Percentiles rank a stretch among this genome's conserved stretches.
phyloP scores from a whole-genome alignment of 2,888 invertebrate genomes.

The Protodeltote pygarga region DNA sequence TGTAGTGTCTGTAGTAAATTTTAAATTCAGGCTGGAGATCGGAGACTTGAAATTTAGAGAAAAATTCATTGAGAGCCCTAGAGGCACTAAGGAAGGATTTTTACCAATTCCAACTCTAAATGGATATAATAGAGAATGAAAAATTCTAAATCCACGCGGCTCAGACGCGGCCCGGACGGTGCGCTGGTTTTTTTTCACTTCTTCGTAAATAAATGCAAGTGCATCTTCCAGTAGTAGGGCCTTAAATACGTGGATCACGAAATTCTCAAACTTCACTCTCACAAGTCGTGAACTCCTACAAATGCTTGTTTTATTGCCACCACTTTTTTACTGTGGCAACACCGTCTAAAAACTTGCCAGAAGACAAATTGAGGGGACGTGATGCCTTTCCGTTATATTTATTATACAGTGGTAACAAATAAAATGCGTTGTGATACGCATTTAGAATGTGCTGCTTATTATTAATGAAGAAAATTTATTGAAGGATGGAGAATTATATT shows the following conservation, averaged over 20 bases:
- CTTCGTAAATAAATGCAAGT: too few species aligned
- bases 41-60: too few species aligned
- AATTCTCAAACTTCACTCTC: conserved; percentile 61
- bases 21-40: too few species aligned
- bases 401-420: conserved; percentile 33
- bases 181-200: too few species aligned
- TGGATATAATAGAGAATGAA: too few species aligned
- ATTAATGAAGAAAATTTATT: conserved; percentile 28
- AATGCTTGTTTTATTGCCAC: conserved; percentile 74
- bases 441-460: conserved; percentile 28
- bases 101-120: too few species aligned
- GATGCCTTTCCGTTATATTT: conserved; percentile 67
- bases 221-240: conserved; percentile 25
- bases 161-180: too few species aligned
- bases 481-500: neutral
- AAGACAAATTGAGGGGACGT: conserved; percentile 76
- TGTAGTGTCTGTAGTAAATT: too few species aligned
- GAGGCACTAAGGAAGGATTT: too few species aligned
- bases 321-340: conserved; percentile 66
- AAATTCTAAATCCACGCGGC: too few species aligned
- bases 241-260: conserved; percentile 42
- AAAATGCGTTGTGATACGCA: conserved; percentile 30
- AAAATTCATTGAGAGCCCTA: too few species aligned
- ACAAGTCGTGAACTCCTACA: conserved; percentile 63
- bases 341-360: conserved; percentile 62